These are phyloP conservation scores for Torymus tubicola DNA, from an alignment of 2,888 invertebrate genomes.

Conservation along the genomic window DNA sequence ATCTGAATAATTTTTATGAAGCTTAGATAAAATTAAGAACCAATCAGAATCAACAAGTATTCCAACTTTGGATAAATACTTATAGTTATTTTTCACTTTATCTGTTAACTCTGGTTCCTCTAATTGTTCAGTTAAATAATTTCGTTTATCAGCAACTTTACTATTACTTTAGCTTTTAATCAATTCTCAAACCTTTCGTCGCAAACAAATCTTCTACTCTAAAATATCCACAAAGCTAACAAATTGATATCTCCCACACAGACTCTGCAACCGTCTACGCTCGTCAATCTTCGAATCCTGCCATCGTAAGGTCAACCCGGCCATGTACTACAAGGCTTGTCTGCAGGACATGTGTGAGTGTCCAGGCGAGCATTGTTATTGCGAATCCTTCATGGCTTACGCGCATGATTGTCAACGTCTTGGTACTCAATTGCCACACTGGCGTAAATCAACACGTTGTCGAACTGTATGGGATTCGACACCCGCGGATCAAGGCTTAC, in stretches of 20 bases:
- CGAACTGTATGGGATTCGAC: conserved; percentile 75
- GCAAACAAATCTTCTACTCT: no score
- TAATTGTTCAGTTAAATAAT: no score
- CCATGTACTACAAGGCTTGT: conserved; percentile 91
- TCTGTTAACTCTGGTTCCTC: no score
- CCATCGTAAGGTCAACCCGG: conserved; percentile 86
- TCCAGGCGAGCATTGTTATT: conserved; percentile 88
- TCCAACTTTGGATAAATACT: no score
- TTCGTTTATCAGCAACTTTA: no score
- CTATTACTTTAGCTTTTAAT: no score
- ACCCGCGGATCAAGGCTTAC: conserved; percentile 23
- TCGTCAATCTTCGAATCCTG: conserved; percentile 85
- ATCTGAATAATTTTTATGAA: no score
- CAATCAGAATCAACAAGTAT: no score
- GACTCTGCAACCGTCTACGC: conserved; percentile 78
- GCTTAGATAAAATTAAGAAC: no score
- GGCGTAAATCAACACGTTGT: conserved; percentile 85
- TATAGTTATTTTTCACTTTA: no score
- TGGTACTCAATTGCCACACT: conserved; percentile 84
- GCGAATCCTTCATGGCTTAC: conserved; percentile 93
- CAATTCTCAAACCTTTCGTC: no score
- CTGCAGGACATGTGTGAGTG: conserved; percentile 93
- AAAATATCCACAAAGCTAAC: not conserved
- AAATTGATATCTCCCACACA: conserved; percentile 58
- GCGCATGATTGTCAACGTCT: conserved; percentile 90